Conservation (phyloP, 2,888 invertebrate genomes). For the Ypsolopha sequella region DNA sequence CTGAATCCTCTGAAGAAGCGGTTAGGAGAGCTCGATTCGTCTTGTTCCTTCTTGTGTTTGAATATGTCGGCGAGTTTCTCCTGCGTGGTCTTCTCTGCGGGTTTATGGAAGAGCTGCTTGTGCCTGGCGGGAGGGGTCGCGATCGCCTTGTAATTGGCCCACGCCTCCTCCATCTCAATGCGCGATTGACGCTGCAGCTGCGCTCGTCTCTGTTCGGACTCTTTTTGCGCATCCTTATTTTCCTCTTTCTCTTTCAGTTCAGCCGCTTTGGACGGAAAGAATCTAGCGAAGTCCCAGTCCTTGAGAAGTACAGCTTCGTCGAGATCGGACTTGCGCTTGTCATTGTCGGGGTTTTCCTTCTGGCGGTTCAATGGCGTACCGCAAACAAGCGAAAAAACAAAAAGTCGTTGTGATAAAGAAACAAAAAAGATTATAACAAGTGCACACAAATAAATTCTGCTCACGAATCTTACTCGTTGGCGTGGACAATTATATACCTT, state of each 20-base stretch:
- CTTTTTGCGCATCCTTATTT: slow-evolving; percentile 43
- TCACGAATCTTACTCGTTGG: slow-evolving; percentile 65
- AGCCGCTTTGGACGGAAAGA: slow-evolving; percentile 74
- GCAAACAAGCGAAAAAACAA: slow-evolving; percentile 23
- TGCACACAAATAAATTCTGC: slow-evolving; percentile 22
- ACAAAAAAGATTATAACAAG: slow-evolving; percentile 9
- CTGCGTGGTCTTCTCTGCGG: slow-evolving; percentile 46
- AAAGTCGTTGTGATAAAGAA: slow-evolving; percentile 8
- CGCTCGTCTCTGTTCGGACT: slow-evolving; percentile 42
- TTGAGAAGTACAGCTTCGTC: slow-evolving; percentile 85
- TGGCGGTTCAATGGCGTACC: slow-evolving; percentile 24
- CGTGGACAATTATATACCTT: slow-evolving; percentile 24
- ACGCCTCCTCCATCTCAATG: slow-evolving; percentile 59
- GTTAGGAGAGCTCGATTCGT: slow-evolving; percentile 77
- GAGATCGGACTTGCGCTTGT: slow-evolving; percentile 69
- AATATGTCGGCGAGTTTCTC: slow-evolving; percentile 61
- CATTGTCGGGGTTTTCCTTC: slow-evolving; percentile 49
- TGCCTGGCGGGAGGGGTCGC: slow-evolving; percentile 55
- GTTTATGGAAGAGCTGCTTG: slow-evolving; percentile 45
- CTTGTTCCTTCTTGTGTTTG: slow-evolving; percentile 79
- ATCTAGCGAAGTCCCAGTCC: slow-evolving; percentile 90
- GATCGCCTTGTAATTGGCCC: slow-evolving; percentile 52
- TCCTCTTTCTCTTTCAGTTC: slow-evolving; percentile 41
- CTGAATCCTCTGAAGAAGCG: slow-evolving; percentile 84
- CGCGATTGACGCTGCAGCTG: slow-evolving; percentile 57